These are phyloP conservation scores for Heliornis fulica DNA, from an alignment of 2,113 vertebrate species.

Conservation along the genomic window DNA sequence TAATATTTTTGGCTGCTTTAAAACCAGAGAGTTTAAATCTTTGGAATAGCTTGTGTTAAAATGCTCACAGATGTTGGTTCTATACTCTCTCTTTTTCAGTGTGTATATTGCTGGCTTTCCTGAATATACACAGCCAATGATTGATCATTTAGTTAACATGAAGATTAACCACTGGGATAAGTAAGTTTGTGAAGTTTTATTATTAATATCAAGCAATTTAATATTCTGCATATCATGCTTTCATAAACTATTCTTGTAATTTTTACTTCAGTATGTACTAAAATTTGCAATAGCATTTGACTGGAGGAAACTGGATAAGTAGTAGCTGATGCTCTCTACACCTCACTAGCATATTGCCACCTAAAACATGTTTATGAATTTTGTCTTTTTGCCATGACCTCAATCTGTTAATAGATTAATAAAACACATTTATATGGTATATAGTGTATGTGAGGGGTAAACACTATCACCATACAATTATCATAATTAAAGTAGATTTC, in stretches of 20 bases:
- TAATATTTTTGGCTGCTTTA: neutral
- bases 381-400: slow-evolving; percentile 42
- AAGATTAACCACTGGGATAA: slow-evolving; percentile 94
- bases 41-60: neutral
- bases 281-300: neutral
- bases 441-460: slow-evolving; percentile 17
- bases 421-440: slow-evolving; percentile 8
- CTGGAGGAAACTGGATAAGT: neutral
- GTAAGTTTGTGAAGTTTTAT: slow-evolving; percentile 69
- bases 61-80: neutral
- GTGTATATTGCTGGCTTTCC: slow-evolving; percentile 87
- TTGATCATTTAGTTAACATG: slow-evolving; percentile 87
- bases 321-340: neutral
- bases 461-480: slow-evolving; percentile 57
- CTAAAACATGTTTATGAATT: slow-evolving; percentile 3
- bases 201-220: neutral
- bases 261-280: neutral
- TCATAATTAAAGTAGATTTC: slow-evolving; percentile 49
- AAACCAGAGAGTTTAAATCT: neutral
- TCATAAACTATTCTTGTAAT: neutral
- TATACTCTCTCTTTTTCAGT: slow-evolving; percentile 64
- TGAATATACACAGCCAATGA: slow-evolving; percentile 89
- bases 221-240: neutral
- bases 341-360: neutral
- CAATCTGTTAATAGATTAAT: slow-evolving; percentile 57